phyloP scores from a whole-genome alignment of 2,888 invertebrate genomes.

The Dryobotodes eremita region DNA sequence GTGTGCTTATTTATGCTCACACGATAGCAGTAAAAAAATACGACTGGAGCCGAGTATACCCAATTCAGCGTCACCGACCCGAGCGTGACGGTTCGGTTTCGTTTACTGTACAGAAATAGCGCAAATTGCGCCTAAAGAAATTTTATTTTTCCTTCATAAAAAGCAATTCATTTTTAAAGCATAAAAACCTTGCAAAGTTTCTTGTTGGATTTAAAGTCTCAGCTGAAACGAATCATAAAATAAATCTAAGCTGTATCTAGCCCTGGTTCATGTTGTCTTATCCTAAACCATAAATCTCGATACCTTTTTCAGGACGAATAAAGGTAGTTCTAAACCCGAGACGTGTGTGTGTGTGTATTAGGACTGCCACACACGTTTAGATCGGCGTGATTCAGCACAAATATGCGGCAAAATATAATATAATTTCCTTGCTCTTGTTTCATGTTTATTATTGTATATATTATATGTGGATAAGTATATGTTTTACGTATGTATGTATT shows the following conservation, averaged over 20 bases:
- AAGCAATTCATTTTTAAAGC: neutral
- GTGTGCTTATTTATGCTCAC: too few species aligned
- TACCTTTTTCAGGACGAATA: constrained; percentile 16
- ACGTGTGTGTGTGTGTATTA: neutral
- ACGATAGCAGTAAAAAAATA: too few species aligned
- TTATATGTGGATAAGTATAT: too few species aligned
- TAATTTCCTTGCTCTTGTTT: too few species aligned
- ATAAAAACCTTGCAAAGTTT: neutral
- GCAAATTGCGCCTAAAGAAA: too few species aligned
- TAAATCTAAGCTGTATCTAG: constrained; percentile 7
- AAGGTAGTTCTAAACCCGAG: neutral
- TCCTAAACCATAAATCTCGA: constrained; percentile 27
- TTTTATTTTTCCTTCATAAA: neutral
- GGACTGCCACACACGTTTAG: neutral
- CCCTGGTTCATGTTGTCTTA: neutral
- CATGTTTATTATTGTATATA: too few species aligned
- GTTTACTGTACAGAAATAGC: too few species aligned
- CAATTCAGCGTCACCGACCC: too few species aligned
- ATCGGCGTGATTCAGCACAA: neutral
- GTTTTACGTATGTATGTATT: too few species aligned
- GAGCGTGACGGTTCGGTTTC: too few species aligned
- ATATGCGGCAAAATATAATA: neutral
- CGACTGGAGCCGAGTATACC: too few species aligned
- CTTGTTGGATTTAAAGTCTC: neutral
- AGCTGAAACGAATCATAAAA: constrained; percentile 14